Evolutionary conservation across 2,797 vertebrate species (phyloP).

Genomic region (Halcyon leucocephala): DNA sequence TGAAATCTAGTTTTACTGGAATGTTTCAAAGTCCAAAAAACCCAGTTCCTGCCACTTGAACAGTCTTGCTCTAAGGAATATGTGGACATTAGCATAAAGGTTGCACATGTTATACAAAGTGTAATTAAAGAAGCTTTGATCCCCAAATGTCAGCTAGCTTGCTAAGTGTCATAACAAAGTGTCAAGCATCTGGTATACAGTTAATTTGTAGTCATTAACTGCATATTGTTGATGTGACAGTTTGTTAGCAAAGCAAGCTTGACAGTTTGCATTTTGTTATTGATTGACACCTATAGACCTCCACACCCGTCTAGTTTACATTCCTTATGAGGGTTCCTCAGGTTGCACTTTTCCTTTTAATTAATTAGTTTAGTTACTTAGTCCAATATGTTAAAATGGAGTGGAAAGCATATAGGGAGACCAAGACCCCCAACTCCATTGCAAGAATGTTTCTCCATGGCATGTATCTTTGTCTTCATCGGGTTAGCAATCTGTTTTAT

Average conservation of each 20-base stretch:
- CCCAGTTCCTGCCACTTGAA: conserved; percentile 59
- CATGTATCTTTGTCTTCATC: not conserved
- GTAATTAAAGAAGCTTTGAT: conserved; percentile 87
- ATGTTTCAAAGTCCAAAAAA: conserved; percentile 41
- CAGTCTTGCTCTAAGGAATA: conserved; percentile 74
- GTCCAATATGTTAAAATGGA: conserved; percentile 56
- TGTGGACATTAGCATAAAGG: conserved; percentile 87
- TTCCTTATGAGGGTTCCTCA: conserved; percentile 78
- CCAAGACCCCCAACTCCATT: not conserved
- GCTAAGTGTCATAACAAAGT: conserved; percentile 88
- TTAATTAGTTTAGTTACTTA: conserved; percentile 60
- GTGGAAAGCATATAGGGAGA: not conserved
- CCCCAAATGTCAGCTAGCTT: conserved; percentile 86
- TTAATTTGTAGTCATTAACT: conserved; percentile 94
- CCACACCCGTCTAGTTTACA: conserved; percentile 79
- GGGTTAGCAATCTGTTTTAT: not conserved
- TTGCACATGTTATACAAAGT: conserved; percentile 84
- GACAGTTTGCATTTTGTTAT: conserved; percentile 89
- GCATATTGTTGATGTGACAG: conserved; percentile 93
- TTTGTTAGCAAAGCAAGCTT: conserved; percentile 91
- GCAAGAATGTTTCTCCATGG: not conserved
- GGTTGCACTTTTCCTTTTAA: conserved; percentile 76
- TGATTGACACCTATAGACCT: conserved; percentile 88
- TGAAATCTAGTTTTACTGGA: conserved; percentile 11
- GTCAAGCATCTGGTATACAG: conserved; percentile 92